Conservation (phyloP, 2,888 invertebrate species). For the Isoperla grammatica region DNA sequence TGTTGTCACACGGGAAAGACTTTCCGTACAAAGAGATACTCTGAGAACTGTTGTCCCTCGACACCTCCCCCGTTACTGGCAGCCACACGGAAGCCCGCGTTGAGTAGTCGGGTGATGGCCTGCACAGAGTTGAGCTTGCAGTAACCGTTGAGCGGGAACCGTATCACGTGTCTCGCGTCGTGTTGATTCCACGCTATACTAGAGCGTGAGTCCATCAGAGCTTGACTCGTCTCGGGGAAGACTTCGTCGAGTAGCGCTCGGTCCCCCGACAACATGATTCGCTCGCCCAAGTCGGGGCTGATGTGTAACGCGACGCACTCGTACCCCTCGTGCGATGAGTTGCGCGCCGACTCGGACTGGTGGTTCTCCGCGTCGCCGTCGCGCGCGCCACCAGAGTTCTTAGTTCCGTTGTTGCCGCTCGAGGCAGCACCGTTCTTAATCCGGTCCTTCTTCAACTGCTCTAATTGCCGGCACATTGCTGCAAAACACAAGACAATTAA, state of each 20-base stretch:
- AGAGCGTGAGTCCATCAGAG: constrained; percentile 71
- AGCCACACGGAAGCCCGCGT: constrained; percentile 69
- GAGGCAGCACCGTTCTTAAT: constrained; percentile 51
- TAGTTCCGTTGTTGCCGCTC: constrained; percentile 31
- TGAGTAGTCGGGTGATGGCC: constrained; percentile 73
- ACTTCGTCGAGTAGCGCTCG: constrained; percentile 69
- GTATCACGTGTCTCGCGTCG: constrained; percentile 74
- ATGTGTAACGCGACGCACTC: constrained; percentile 77
- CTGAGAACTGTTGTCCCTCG: constrained; percentile 85
- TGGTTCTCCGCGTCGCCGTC: constrained; percentile 34
- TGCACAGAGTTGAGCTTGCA: constrained; percentile 87
- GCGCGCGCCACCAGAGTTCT: constrained; percentile 33
- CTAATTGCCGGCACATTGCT: constrained; percentile 69
- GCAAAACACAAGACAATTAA: constrained; percentile 34
- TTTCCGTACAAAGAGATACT: constrained; percentile 71
- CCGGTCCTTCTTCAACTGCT: constrained; percentile 65
- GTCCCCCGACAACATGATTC: constrained; percentile 77
- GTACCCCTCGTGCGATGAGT: constrained; percentile 41
- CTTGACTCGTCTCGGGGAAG: constrained; percentile 71
- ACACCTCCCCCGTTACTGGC: constrained; percentile 84
- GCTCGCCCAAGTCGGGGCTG: constrained; percentile 72
- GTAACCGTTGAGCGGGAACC: constrained; percentile 82
- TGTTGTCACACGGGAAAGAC: constrained; percentile 35
- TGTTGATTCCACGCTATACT: constrained; percentile 77
- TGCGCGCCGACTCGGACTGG: constrained; percentile 21